A percentile compares a stretch with the other conserved stretches of the same genome.
phyloP scores from a whole-genome alignment of 2,797 vertebrate genomes.

The Pantherophis vulpinus region DNA sequence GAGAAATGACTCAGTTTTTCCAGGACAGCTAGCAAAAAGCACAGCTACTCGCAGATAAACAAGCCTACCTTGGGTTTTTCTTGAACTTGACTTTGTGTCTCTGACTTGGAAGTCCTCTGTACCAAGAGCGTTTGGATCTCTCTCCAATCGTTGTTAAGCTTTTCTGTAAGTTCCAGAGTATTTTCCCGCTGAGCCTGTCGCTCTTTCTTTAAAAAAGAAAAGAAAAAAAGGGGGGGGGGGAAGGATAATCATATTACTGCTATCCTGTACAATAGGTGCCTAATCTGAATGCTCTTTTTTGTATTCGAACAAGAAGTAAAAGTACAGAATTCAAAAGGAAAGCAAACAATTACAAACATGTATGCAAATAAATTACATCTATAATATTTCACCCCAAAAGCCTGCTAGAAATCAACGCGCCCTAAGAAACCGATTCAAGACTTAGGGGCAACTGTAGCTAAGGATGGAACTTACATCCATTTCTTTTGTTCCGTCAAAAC shows the following conservation, averaged over 20 bases:
- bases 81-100: slow-evolving; percentile 63
- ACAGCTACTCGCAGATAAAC: not conserved
- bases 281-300: not conserved
- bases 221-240: not conserved
- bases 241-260: not conserved
- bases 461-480: not conserved
- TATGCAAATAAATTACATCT: not conserved
- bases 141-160: slow-evolving; percentile 93
- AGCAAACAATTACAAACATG: not conserved
- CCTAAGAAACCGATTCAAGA: not conserved
- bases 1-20: not conserved
- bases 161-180: slow-evolving; percentile 88
- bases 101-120: slow-evolving; percentile 74
- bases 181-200: slow-evolving; percentile 87
- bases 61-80: slow-evolving; percentile 81
- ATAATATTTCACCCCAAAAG: not conserved
- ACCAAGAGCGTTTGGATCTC: slow-evolving; percentile 85
- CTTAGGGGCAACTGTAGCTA: not conserved
- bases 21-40: too few relatives aligned
- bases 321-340: not conserved
- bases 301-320: not conserved
- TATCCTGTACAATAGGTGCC: not conserved
- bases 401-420: not conserved
- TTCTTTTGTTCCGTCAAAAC: not conserved
- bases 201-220: slow-evolving; percentile 77